These are phyloP conservation scores for Rhabdornis inornatus DNA, from an alignment of 2,113 vertebrate species.

Conservation along the genomic window DNA sequence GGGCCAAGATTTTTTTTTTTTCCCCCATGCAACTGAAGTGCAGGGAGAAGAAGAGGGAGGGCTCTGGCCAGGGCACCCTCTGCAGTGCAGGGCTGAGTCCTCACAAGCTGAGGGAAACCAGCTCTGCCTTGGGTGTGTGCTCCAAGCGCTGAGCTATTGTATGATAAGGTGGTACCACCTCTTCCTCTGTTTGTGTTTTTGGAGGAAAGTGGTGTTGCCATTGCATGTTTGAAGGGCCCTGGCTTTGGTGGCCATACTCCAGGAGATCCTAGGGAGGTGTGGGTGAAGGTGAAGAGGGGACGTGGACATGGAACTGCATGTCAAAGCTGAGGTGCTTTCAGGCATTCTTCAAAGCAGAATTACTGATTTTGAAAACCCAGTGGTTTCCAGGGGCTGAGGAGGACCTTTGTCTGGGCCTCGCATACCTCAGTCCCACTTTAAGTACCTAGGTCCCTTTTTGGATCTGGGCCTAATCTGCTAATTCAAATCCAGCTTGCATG, in stretches of 20 bases:
- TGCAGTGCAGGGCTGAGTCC: neutral
- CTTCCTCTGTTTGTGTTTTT: conserved; percentile 59
- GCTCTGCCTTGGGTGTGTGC: conserved; percentile 37
- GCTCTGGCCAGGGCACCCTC: neutral
- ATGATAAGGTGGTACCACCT: conserved; percentile 37
- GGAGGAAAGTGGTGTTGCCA: neutral
- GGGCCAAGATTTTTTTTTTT: neutral
- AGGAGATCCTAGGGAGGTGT: neutral
- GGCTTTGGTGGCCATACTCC: neutral
- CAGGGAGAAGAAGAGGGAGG: neutral
- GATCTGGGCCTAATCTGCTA: conserved; percentile 55
- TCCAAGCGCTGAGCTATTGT: neutral
- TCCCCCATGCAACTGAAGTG: neutral
- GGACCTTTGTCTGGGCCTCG: conserved; percentile 30
- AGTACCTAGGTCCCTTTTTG: conserved; percentile 60
- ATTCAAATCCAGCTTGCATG: conserved; percentile 57
- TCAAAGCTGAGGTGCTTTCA: neutral
- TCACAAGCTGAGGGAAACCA: neutral
- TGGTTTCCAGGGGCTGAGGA: conserved; percentile 41
- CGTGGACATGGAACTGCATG: neutral
- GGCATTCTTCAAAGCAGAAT: neutral
- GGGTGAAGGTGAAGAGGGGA: neutral
- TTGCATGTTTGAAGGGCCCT: neutral
- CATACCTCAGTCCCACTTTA: conserved; percentile 54
- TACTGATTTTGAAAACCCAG: neutral